Percentiles rank a stretch among this genome's conserved stretches.
These are phyloP conservation scores for Prionailurus bengalensis DNA, from an alignment of 2,113 vertebrate genomes.

Conservation along the genomic window DNA sequence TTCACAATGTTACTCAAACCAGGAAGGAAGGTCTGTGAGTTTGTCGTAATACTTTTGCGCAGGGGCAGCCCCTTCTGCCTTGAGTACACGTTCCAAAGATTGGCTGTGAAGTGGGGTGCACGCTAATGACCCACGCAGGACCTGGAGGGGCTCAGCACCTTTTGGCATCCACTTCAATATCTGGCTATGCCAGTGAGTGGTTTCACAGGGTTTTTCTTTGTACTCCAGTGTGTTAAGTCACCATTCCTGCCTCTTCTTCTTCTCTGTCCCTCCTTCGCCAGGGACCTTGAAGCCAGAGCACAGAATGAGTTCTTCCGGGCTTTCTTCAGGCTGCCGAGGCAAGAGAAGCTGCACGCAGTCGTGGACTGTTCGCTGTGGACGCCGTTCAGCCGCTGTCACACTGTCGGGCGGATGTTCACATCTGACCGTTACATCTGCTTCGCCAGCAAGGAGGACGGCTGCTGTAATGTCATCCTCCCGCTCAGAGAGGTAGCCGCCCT, in stretches of 20 bases:
- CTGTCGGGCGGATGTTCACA: conserved; percentile 92
- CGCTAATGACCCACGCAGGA: rapidly evolving
- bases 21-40: not conserved
- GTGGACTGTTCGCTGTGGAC: conserved; percentile 95
- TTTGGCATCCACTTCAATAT: not conserved
- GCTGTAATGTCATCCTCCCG: conserved; percentile 93
- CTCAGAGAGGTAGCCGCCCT: conserved; percentile 92
- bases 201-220: not conserved
- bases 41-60: not conserved
- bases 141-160: rapidly evolving
- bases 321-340: conserved; percentile 94
- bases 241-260: not conserved
- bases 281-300: conserved; percentile 95
- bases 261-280: conserved; percentile 70
- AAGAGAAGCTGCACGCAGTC: conserved; percentile 91
- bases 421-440: conserved; percentile 96
- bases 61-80: not conserved
- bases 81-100: no score
- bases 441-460: conserved; percentile 94
- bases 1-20: not conserved
- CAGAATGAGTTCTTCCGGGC: conserved; percentile 95
- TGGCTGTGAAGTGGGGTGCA: not conserved
- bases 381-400: conserved; percentile 96
- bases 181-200: not conserved
- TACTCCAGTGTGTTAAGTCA: not conserved